phyloP scores from a whole-genome alignment of 2,888 invertebrate species.

The Drosophila fulvimacula region DNA sequence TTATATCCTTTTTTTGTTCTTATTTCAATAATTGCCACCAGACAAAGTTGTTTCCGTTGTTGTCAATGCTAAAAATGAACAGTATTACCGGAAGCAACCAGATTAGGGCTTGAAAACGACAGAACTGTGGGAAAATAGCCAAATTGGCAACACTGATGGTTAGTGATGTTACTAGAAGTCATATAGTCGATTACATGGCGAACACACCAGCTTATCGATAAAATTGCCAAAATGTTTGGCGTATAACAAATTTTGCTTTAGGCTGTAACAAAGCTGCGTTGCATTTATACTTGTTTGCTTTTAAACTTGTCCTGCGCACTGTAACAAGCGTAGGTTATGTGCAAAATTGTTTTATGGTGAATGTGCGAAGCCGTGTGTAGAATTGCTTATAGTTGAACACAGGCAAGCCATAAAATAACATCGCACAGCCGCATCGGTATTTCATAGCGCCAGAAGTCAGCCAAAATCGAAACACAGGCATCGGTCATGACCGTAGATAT shows the following conservation, averaged over 20 bases:
- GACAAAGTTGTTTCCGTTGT: too few species aligned
- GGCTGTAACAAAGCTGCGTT: conserved; percentile 52
- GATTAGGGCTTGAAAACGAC: too few species aligned
- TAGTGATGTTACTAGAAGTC: too few species aligned
- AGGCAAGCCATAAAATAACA: conserved; percentile 24
- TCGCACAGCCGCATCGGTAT: conserved; percentile 41
- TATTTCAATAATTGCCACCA: too few species aligned
- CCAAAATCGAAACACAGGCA: conserved; percentile 13
- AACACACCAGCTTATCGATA: conserved; percentile 27
- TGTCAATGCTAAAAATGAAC: too few species aligned
- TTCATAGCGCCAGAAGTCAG: conserved; percentile 24
- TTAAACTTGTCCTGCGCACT: conserved; percentile 17
- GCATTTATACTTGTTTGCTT: conserved; percentile 49
- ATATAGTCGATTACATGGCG: conserved; percentile 3
- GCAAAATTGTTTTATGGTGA: conserved; percentile 18
- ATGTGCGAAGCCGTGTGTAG: conserved; percentile 20
- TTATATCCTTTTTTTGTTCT: too few species aligned
- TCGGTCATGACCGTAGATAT: conserved; percentile 66
- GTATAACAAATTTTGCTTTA: conserved; percentile 43
- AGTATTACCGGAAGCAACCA: too few species aligned
- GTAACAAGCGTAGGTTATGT: conserved; percentile 37
- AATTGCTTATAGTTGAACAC: conserved; percentile 30
- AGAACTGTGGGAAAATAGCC: too few species aligned
- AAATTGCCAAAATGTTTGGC: conserved; percentile 17
- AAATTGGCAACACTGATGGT: too few species aligned